Evolutionary conservation across 92 coral and sea anemone genomes (phyloP).

Genomic region (Palythoa heliodiscus): DNA sequence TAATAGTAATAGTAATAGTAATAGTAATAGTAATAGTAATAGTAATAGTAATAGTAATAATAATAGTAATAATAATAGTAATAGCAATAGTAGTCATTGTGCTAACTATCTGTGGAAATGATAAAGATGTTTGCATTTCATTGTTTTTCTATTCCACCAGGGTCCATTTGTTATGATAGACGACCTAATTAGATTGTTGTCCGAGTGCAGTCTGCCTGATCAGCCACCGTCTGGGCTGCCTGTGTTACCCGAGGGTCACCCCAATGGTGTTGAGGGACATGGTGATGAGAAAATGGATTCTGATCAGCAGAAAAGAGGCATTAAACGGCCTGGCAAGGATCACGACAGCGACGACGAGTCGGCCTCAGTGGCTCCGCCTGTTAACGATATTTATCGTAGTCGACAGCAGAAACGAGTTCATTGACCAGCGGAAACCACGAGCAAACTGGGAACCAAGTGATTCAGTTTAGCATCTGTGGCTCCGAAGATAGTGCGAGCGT

Average conservation of each 20-base stretch:
- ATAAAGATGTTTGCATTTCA: not conserved
- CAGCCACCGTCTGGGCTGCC: conserved; percentile 54
- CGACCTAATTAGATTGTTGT: conserved; percentile 75
- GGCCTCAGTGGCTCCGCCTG: conserved; percentile 83
- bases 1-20: no score
- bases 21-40: no score
- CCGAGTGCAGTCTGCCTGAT: conserved; percentile 78
- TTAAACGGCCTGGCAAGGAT: conserved; percentile 82
- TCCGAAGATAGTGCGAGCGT: not conserved
- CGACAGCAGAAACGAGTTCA: conserved; percentile 96
- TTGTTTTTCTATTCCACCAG: conserved; percentile 36
- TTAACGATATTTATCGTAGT: conserved; percentile 91
- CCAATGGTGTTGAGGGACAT: conserved; percentile 71
- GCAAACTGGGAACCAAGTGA: not conserved
- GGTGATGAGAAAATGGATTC: conserved; percentile 71
- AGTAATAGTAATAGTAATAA: no score
- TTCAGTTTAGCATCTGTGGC: not conserved
- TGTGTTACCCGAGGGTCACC: conserved; percentile 57
- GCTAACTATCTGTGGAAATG: not conserved
- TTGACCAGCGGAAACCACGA: conserved; percentile 2
- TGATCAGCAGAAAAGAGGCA: conserved; percentile 83
- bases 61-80: no score
- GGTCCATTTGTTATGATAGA: conserved; percentile 98
- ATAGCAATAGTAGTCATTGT: not conserved
- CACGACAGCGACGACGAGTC: conserved; percentile 96